Evolutionary conservation across 2,888 invertebrate species (phyloP), one percentile per base, ranked within the genome.

Genomic region (Hypolimnas misippus): DNA sequence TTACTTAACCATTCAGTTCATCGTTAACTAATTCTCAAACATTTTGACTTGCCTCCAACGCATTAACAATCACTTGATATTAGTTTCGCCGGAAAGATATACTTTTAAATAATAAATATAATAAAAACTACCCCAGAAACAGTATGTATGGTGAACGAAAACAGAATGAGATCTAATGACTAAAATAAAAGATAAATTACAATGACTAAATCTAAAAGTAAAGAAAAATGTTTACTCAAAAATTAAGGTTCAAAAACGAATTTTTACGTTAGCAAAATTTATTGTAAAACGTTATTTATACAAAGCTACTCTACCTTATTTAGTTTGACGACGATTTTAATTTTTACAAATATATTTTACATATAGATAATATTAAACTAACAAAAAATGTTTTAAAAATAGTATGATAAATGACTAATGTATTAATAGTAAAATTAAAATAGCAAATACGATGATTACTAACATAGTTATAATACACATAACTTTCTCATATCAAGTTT

Each of bases 131-230:
- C n/a, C n/a, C 12, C 12, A 17, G 17, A 19, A 21, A 17, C 17
- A 17, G 8, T 17, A 17, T 10, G 5, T 21, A 12, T 46, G 12
- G 7, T 19, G 12, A 21, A 21, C 16, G 17, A 42, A 42, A 17
- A 17, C 14, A 50, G 16, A 42, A 62, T 62, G 62, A 62, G 57
- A 62, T 62, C 62, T 62, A 62, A 57, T 57, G 57, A 62, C 62
- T 62, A 57, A 56, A 42, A 33, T n/a, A 40, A 35, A 56, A 25
- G 33, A 57, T 44, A 62, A 35, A 16, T 52, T 62, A 46, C 33
- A 21, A 17, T 19, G 17, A 17, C 12, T 46, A 46, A 21, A 19
- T 38, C 35, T 17, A 16, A 52, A 29, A 57, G 44, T 57, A 19
- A 57, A 57, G 42, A 38, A 57, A 57, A 38, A 46, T 62, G 51